phyloP scores from a whole-genome alignment of 2,797 vertebrate genomes.

The Phrynocephalus forsythii region DNA sequence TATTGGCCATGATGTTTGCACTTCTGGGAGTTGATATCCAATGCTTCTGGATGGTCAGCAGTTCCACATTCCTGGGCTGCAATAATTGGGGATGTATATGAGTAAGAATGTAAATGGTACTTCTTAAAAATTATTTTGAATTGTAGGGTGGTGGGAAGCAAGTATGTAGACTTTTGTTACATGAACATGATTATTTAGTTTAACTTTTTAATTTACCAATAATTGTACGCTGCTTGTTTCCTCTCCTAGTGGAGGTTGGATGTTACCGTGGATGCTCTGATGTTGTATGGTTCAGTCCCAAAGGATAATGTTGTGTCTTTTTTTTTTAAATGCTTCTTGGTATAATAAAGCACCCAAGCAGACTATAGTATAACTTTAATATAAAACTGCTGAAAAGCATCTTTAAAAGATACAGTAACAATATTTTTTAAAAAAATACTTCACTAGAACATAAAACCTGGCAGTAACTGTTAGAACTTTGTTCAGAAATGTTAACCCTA shows the following conservation, averaged over 20 bases:
- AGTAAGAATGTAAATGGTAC: no score
- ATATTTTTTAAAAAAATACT: not conserved
- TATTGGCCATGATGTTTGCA: not conserved
- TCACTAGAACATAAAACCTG: not conserved
- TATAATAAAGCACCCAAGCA: not conserved
- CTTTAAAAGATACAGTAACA: not conserved
- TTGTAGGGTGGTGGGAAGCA: not conserved
- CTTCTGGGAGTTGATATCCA: not conserved
- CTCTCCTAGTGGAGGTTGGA: no score
- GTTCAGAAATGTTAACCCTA: not conserved
- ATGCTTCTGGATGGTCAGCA: not conserved
- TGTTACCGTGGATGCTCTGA: no score
- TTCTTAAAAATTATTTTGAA: not conserved
- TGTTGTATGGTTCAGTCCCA: no score
- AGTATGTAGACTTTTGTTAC: not conserved
- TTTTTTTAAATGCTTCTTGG: not conserved
- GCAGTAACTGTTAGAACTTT: not conserved
- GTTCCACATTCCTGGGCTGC: not conserved
- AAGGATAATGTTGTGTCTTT: no score
- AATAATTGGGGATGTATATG: not conserved
- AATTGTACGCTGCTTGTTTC: not conserved
- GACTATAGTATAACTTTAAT: not conserved
- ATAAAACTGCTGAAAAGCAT: not conserved
- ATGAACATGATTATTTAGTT: not conserved
- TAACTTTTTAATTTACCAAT: not conserved